Percentiles rank a stretch among this genome's conserved stretches.
These are phyloP conservation scores for Stercorarius parasiticus DNA, from an alignment of 2,113 vertebrate genomes.

Conservation along the genomic window DNA sequence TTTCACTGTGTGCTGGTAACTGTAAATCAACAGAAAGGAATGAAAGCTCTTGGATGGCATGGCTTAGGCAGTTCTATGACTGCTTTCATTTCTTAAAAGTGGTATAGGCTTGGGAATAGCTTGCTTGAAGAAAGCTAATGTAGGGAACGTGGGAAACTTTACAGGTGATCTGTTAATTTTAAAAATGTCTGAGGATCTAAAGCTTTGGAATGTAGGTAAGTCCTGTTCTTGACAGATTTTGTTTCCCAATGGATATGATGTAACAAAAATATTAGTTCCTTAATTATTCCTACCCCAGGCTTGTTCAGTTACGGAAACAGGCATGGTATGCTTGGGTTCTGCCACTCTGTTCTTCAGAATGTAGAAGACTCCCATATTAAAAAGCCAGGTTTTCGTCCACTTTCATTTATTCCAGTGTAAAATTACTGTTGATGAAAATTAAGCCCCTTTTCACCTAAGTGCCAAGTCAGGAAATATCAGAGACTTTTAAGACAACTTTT, in stretches of 20 bases:
- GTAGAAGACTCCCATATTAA: not conserved
- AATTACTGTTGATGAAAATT: not conserved
- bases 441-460: not conserved
- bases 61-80: no score
- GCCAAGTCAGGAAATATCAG: not conserved
- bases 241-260: not conserved
- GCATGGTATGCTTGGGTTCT: not conserved
- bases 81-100: not conserved
- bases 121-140: not conserved
- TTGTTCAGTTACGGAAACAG: not conserved
- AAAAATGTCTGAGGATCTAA: not conserved
- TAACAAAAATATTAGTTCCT: not conserved
- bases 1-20: no score
- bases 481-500: not conserved
- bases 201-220: not conserved
- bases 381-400: not conserved
- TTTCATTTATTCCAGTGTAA: not conserved
- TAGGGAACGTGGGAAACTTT: not conserved
- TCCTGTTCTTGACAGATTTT: not conserved
- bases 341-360: not conserved
- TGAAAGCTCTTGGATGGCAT: no score
- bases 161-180: not conserved
- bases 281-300: not conserved
- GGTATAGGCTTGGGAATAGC: not conserved
- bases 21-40: no score